Conservation (phyloP, 2,113 vertebrate species). For the Miniopterus natalensis region DNA sequence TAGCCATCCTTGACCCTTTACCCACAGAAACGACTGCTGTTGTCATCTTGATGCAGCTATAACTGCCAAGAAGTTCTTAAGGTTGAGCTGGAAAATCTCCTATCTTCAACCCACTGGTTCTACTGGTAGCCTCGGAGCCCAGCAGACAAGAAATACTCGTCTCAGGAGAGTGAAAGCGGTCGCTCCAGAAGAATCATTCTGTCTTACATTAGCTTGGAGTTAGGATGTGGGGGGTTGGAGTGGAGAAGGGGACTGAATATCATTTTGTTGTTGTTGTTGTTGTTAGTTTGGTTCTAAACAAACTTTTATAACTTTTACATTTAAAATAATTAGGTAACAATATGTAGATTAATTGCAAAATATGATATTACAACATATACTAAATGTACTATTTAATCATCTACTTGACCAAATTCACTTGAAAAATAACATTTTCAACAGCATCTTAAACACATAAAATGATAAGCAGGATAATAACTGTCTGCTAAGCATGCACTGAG, state of each 20-base stretch:
- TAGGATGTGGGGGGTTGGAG: accelerated
- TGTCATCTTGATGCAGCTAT: neutral
- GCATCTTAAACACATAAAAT: neutral
- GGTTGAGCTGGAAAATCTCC: neutral
- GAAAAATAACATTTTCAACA: constrained; percentile 51
- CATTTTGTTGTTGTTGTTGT: neutral
- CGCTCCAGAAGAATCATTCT: neutral
- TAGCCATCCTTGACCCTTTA: neutral
- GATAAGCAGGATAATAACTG: neutral
- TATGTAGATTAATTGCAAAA: constrained; percentile 38
- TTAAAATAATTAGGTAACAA: constrained; percentile 19
- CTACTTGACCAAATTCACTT: constrained; percentile 30
- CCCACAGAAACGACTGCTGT: neutral
- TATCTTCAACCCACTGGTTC: neutral
- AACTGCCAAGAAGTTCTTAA: neutral
- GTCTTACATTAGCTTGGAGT: neutral
- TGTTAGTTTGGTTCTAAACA: constrained; percentile 52
- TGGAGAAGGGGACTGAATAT: neutral
- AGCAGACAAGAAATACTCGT: neutral
- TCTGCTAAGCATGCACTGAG: neutral
- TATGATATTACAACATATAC: neutral
- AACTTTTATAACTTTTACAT: neutral
- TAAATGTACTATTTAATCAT: neutral
- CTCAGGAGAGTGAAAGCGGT: neutral
- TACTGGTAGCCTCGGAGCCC: neutral